Conservation (phyloP, 2,888 invertebrate species). For the Dyspetes luteomarginatus region DNA sequence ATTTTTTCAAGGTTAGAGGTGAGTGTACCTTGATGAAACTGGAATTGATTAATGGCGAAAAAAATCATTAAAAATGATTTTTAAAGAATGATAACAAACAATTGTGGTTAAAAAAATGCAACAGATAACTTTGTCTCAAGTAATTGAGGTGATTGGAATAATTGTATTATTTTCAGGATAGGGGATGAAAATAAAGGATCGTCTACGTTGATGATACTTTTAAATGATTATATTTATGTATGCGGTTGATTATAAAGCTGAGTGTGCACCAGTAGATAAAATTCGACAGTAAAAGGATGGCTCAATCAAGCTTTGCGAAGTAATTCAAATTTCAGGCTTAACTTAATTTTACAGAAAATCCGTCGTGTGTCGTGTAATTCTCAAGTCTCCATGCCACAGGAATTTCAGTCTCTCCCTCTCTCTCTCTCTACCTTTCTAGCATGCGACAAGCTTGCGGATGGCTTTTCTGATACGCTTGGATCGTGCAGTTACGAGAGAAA, state of each 20-base stretch:
- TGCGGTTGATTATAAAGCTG: neutral
- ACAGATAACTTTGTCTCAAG: too few relatives aligned
- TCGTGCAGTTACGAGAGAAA: constrained; percentile 25
- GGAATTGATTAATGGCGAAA: too few relatives aligned
- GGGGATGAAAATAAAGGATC: too few relatives aligned
- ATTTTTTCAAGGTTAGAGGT: too few relatives aligned
- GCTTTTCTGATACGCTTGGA: constrained; percentile 49
- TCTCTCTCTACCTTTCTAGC: neutral
- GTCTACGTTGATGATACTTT: too few relatives aligned
- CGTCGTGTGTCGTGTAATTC: constrained; percentile 2
- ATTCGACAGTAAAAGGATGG: constrained; percentile 6
- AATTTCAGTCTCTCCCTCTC: constrained; percentile 13
- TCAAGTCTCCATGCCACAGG: constrained; percentile 1
- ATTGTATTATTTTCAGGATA: too few relatives aligned
- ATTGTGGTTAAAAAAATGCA: too few relatives aligned
- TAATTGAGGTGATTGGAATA: too few relatives aligned
- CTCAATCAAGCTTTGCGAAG: constrained; percentile 30
- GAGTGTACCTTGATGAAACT: too few relatives aligned
- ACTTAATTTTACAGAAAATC: constrained; percentile 12
- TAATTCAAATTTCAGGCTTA: constrained; percentile 30
- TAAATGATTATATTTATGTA: neutral
- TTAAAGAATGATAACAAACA: too few relatives aligned
- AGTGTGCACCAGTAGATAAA: constrained; percentile 24
- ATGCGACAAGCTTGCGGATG: constrained; percentile 6
- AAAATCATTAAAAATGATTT: too few relatives aligned